These are phyloP conservation scores for Drosophila hydei DNA, from an alignment of 1,140 invertebrate genomes.

Conservation along the genomic window DNA sequence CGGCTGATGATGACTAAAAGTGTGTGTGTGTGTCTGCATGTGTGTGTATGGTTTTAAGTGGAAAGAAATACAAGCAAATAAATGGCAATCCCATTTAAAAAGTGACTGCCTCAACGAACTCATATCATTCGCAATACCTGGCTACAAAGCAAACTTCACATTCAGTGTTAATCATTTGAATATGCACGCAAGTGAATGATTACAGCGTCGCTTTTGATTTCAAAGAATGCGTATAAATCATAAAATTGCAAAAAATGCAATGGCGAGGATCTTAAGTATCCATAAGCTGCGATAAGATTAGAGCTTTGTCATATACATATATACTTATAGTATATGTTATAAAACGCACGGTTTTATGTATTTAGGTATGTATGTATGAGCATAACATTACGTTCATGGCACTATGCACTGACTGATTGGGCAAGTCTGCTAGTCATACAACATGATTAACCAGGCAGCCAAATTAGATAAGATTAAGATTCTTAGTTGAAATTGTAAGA, in stretches of 20 bases:
- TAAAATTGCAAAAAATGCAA: conserved; percentile 56
- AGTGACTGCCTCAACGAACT: conserved; percentile 23
- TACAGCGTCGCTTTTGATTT: conserved; percentile 47
- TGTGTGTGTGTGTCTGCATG: conserved; percentile 18
- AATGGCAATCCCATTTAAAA: conserved; percentile 32
- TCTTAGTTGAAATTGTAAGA: conserved; percentile 15
- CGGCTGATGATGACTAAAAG: conserved; percentile 77
- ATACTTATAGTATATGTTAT: background rate
- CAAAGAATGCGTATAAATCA: conserved; percentile 70
- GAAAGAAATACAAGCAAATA: conserved; percentile 54
- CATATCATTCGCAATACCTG: conserved; percentile 55
- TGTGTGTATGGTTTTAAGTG: background rate
- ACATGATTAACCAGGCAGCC: conserved; percentile 20
- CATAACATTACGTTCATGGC: background rate
- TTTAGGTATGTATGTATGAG: background rate
- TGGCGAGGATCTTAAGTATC: conserved; percentile 31
- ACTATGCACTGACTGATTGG: background rate
- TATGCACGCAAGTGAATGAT: conserved; percentile 47
- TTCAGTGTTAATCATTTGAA: conserved; percentile 12
- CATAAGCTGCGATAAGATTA: conserved; percentile 29
- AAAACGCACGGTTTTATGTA: background rate
- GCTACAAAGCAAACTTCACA: conserved; percentile 26
- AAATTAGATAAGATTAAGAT: conserved; percentile 25
- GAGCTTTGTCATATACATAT: background rate
- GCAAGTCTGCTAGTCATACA: conserved; percentile 19